A percentile compares a stretch with the other conserved stretches of the same genome.
Conservation (phyloP, 2,113 vertebrate species). For the Chaenocephalus aceratus region DNA sequence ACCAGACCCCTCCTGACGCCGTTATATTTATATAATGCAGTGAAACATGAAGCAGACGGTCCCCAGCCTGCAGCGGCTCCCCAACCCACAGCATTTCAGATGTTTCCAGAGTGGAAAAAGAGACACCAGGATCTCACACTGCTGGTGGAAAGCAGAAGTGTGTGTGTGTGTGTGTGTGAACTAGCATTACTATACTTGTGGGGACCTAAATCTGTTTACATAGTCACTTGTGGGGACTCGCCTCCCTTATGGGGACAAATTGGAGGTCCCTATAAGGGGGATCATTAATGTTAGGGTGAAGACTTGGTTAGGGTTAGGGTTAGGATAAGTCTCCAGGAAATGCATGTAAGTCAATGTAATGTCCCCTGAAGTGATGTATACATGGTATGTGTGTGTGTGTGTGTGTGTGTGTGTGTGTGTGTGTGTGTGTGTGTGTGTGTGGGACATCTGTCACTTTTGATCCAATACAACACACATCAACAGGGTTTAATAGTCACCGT, state of each 20-base stretch:
- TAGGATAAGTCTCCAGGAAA: too few species aligned
- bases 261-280: too few species aligned
- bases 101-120: constrained; percentile 57
- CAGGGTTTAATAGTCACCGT: constrained; percentile 27
- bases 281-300: too few species aligned
- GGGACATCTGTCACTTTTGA: constrained; percentile 38
- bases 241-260: too few species aligned
- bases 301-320: too few species aligned
- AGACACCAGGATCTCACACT: constrained; percentile 17
- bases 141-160: not conserved
- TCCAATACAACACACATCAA: constrained; percentile 49
- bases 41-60: constrained; percentile 48
- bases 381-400: not conserved
- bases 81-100: constrained; percentile 51
- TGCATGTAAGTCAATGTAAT: too few species aligned
- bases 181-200: too few species aligned
- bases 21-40: constrained; percentile 33
- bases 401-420: not conserved
- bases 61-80: constrained; percentile 27
- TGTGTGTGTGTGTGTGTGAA: not conserved
- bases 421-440: not conserved
- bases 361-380: too few species aligned
- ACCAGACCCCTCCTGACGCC: constrained; percentile 4
- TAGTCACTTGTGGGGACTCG: too few species aligned
- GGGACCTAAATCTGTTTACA: too few species aligned